Conservation (phyloP, 2,797 vertebrate genomes). For the Apogon talboti region DNA sequence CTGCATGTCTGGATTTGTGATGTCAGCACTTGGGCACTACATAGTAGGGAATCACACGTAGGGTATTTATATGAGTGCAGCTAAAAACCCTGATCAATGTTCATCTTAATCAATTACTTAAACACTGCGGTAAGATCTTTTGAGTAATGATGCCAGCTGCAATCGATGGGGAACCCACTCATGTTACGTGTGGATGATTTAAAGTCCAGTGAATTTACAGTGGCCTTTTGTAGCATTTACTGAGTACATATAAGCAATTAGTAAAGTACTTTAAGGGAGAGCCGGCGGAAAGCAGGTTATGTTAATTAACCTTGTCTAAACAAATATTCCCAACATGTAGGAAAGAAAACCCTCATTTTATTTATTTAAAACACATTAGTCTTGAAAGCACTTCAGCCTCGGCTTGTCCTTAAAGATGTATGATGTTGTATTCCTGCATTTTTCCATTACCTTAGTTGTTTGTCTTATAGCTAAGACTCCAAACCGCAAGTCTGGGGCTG, state of each 20-base stretch:
- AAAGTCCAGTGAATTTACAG: conserved; percentile 44
- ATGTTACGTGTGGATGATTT: conserved; percentile 44
- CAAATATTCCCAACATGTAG: conserved; percentile 15
- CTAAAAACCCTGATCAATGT: conserved; percentile 67
- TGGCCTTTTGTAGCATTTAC: conserved; percentile 37
- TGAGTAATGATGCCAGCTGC: conserved; percentile 50
- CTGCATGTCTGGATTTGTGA: conserved; percentile 54
- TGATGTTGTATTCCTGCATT: not conserved
- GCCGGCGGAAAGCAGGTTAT: conserved; percentile 17
- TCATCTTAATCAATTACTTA: conserved; percentile 73
- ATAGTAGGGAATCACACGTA: conserved; percentile 37
- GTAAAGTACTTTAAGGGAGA: conserved; percentile 44
- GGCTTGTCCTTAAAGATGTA: conserved; percentile 11
- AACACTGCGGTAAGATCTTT: conserved; percentile 53
- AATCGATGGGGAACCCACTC: conserved; percentile 53
- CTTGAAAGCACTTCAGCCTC: not conserved
- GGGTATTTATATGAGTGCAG: conserved; percentile 60
- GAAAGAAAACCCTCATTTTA: conserved; percentile 19
- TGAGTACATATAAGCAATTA: conserved; percentile 52
- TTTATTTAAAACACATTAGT: conserved; percentile 15
- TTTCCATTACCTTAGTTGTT: conserved; percentile 21
- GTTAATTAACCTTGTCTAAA: conserved; percentile 54
- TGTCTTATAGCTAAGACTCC: conserved; percentile 1
- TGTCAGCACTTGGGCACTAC: conserved; percentile 70
- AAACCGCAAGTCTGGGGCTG: conserved; percentile 1